phyloP scores from a whole-genome alignment of 2,888 invertebrate genomes.

The Hetaerina titia region DNA sequence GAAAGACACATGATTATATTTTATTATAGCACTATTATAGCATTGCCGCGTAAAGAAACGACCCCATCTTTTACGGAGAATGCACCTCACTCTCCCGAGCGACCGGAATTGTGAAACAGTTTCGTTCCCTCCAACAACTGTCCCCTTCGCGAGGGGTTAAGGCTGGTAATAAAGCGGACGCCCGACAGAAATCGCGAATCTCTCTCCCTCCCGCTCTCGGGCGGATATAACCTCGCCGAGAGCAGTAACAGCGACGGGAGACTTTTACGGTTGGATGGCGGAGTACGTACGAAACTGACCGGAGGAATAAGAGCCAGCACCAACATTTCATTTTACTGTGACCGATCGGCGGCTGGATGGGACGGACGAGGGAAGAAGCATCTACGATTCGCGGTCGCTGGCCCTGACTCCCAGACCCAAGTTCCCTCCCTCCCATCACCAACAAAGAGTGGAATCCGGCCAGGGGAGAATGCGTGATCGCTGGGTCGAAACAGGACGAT shows the following conservation, averaged over 20 bases:
- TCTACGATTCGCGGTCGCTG: no score
- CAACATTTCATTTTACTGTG: not conserved
- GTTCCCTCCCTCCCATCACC: no score
- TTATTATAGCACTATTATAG: not conserved
- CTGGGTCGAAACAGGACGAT: not conserved
- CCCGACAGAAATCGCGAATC: no score
- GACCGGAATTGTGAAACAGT: not conserved
- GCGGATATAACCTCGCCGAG: not conserved
- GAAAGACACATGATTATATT: not conserved
- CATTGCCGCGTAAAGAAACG: not conserved
- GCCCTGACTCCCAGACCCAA: no score
- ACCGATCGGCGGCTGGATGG: no score
- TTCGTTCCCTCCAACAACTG: not conserved
- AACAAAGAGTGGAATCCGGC: no score
- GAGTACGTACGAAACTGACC: not conserved
- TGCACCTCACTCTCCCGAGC: not conserved
- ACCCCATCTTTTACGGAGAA: not conserved
- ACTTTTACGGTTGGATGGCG: not conserved
- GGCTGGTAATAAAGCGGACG: no score
- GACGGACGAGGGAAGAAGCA: no score
- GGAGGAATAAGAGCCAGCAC: not conserved
- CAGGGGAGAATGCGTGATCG: not conserved
- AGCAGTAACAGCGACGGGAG: not conserved
- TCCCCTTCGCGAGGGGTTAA: not conserved
- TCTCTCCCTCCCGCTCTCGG: not conserved